Percentiles rank a stretch among this genome's conserved stretches.
phyloP scores from a whole-genome alignment of 2,797 vertebrate species.

The Poecilia gillii region DNA sequence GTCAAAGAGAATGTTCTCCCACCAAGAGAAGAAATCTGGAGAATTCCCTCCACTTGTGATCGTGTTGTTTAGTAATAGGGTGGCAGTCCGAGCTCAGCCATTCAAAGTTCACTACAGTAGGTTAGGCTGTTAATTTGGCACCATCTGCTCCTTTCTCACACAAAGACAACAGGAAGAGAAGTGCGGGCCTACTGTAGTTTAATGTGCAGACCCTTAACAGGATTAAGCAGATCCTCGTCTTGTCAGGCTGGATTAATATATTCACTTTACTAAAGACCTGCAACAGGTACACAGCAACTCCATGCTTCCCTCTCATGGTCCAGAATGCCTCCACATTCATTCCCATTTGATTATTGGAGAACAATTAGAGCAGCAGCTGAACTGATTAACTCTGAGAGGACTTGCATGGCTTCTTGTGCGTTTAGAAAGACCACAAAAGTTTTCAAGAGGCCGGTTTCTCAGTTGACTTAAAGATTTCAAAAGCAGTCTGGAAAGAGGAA shows the following conservation, averaged over 20 bases:
- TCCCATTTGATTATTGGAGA: conserved; percentile 68
- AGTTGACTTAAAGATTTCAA: conserved; percentile 20
- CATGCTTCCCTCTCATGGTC: conserved; percentile 52
- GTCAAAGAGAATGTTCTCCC: not conserved
- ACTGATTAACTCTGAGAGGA: conserved; percentile 65
- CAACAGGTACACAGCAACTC: conserved; percentile 51
- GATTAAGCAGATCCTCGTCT: conserved; percentile 80
- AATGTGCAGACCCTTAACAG: conserved; percentile 78
- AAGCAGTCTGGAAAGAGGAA: not conserved
- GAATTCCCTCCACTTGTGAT: conserved; percentile 36
- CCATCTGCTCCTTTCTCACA: conserved; percentile 72
- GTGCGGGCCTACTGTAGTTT: conserved; percentile 76
- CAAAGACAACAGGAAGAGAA: conserved; percentile 65
- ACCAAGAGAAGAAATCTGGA: conserved; percentile 25
- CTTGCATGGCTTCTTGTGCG: conserved; percentile 28
- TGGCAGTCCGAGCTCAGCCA: conserved; percentile 37
- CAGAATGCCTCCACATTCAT: conserved; percentile 61
- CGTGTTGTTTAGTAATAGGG: conserved; percentile 42
- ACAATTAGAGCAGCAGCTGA: conserved; percentile 62
- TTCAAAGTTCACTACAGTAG: conserved; percentile 64
- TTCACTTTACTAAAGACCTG: conserved; percentile 72
- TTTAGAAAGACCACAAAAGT: not conserved
- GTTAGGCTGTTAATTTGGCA: conserved; percentile 54
- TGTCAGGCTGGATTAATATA: conserved; percentile 82
- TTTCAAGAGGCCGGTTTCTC: not conserved